A percentile compares a stretch with the other conserved stretches of the same genome.
These are phyloP conservation scores for Euclidia mi DNA, from an alignment of 2,888 invertebrate genomes.

Conservation along the genomic window DNA sequence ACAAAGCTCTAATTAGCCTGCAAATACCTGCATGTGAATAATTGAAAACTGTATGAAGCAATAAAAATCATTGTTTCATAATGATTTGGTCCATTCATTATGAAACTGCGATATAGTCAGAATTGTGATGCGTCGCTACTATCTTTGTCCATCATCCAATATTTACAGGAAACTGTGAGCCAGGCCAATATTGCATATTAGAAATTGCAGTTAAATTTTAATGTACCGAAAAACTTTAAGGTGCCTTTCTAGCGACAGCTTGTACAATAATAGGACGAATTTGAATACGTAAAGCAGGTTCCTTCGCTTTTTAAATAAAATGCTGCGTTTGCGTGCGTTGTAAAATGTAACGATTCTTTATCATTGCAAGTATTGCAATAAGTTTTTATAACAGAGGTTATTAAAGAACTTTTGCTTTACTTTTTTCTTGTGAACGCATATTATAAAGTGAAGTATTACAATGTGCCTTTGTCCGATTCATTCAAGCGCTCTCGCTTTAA, in stretches of 20 bases:
- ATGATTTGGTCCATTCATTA: background rate
- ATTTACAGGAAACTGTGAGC: slow-evolving; percentile 39
- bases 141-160: slow-evolving; percentile 37
- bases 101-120: background rate
- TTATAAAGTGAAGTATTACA: no score
- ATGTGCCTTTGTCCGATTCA: no score
- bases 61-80: background rate
- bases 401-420: no score
- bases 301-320: slow-evolving; percentile 14
- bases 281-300: slow-evolving; percentile 32
- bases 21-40: no score
- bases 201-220: slow-evolving; percentile 42
- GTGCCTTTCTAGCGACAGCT: slow-evolving; percentile 30
- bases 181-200: slow-evolving; percentile 43
- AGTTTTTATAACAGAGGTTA: background rate
- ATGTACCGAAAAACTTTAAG: slow-evolving; percentile 35
- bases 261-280: slow-evolving; percentile 39
- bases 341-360: slow-evolving; percentile 6
- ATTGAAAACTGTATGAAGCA: no score
- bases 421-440: no score
- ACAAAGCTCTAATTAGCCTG: no score
- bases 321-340: slow-evolving; percentile 6
- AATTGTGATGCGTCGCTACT: slow-evolving; percentile 17
- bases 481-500: no score
- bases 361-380: background rate